A percentile compares a stretch with the other conserved stretches of the same genome.
Evolutionary conservation across 2,888 invertebrate genomes (phyloP).

Genomic region (Neelides folsomi): DNA sequence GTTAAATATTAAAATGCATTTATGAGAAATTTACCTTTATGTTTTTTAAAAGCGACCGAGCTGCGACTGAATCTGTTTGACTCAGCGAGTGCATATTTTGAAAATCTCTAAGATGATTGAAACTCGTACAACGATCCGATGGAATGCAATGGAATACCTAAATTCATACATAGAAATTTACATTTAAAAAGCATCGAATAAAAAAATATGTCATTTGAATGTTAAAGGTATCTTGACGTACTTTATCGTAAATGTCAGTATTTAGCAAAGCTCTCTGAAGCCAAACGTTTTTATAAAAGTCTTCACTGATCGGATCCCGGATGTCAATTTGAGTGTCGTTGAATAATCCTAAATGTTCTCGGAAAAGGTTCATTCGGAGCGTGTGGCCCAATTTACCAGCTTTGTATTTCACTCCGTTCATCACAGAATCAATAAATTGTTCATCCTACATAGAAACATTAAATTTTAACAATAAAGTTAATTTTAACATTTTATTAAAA

Average conservation of each 20-base stretch:
- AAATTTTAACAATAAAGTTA: constrained; percentile 2
- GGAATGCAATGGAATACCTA: constrained; percentile 83
- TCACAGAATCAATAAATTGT: constrained; percentile 60
- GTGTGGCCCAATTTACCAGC: constrained; percentile 77
- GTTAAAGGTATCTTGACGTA: constrained; percentile 32
- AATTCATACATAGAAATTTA: neutral
- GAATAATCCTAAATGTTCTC: constrained; percentile 74
- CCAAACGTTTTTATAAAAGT: constrained; percentile 79
- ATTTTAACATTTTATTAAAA: too few relatives aligned
- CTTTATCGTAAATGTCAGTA: constrained; percentile 77
- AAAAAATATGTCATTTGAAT: neutral
- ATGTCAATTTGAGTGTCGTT: constrained; percentile 48
- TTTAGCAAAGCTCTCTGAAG: constrained; percentile 63
- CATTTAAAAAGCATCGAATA: too few relatives aligned
- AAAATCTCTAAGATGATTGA: constrained; percentile 60
- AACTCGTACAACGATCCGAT: constrained; percentile 63
- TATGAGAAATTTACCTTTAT: constrained; percentile 47
- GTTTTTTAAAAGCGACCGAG: constrained; percentile 50
- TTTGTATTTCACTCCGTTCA: constrained; percentile 68
- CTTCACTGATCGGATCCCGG: constrained; percentile 62
- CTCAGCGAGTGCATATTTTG: constrained; percentile 59
- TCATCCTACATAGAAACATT: constrained; percentile 49
- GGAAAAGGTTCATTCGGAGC: constrained; percentile 69
- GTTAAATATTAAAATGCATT: neutral
- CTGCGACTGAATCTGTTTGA: constrained; percentile 56